These are phyloP conservation scores for Helostoma temminkii DNA, from an alignment of 2,797 vertebrate genomes.

Conservation along the genomic window DNA sequence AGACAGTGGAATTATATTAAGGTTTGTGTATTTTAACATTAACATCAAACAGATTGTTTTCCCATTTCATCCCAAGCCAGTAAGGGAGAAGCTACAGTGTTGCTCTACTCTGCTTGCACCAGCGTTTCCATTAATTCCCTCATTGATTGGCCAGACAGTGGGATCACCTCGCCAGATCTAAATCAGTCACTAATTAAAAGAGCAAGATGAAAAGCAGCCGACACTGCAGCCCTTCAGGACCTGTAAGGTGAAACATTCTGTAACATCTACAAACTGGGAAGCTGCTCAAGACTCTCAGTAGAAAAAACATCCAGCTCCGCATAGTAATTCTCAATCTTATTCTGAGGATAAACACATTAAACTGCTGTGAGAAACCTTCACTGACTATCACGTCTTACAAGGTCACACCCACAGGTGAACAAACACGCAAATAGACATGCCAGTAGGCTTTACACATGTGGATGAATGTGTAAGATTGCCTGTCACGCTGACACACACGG, in stretches of 20 bases:
- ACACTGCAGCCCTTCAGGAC: constrained; percentile 73
- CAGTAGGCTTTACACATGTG: background rate
- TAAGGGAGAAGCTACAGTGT: constrained; percentile 39
- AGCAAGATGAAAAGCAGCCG: constrained; percentile 77
- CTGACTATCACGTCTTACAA: constrained; percentile 58
- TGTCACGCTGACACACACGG: constrained; percentile 13
- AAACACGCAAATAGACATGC: background rate
- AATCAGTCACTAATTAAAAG: constrained; percentile 84
- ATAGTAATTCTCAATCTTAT: constrained; percentile 69
- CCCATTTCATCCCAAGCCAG: constrained; percentile 29
- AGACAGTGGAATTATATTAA: constrained; percentile 35
- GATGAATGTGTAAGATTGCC: constrained; percentile 5
- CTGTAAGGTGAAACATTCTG: constrained; percentile 72
- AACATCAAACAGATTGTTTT: constrained; percentile 48
- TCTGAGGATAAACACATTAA: constrained; percentile 72
- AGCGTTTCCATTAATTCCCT: constrained; percentile 75
- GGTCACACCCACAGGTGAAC: constrained; percentile 46
- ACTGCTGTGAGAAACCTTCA: constrained; percentile 61
- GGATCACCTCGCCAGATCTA: constrained; percentile 80
- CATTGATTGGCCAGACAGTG: constrained; percentile 80
- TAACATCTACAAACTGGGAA: constrained; percentile 61
- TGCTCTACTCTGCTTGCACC: constrained; percentile 58
- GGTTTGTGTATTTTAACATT: constrained; percentile 38
- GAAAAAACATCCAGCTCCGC: constrained; percentile 47
- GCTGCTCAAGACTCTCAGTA: constrained; percentile 43